Conservation (phyloP, 1,140 invertebrate genomes). For the Drosophila aff. region DNA sequence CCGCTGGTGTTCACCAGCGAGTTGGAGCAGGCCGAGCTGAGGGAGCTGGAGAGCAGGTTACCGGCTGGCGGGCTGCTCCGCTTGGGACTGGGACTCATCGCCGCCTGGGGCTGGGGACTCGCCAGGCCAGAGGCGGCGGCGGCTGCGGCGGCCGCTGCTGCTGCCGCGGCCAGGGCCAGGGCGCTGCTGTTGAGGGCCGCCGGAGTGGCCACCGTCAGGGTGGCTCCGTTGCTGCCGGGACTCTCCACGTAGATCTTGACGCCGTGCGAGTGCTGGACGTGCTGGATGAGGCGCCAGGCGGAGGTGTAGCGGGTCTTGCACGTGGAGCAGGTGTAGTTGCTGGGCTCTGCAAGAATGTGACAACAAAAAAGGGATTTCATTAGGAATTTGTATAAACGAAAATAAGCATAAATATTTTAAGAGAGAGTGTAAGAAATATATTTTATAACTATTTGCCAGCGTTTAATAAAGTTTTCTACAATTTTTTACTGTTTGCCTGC, state of each 20-base stretch:
- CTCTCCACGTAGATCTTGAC: conserved; percentile 95
- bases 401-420: too few species aligned
- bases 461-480: too few species aligned
- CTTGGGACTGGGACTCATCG: conserved; percentile 58
- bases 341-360: conserved; percentile 92
- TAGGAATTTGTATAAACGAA: neutral
- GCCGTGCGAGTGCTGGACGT: conserved; percentile 96
- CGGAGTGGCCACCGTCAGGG: conserved; percentile 70
- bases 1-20: conserved; percentile 56
- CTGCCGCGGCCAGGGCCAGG: conserved; percentile 46
- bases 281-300: conserved; percentile 97
- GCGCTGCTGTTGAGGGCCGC: conserved; percentile 63
- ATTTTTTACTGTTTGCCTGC: too few species aligned
- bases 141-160: conserved; percentile 26
- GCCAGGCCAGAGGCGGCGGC: conserved; percentile 20
- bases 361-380: conserved; percentile 19
- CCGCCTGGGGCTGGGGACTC: conserved; percentile 28
- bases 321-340: conserved; percentile 96
- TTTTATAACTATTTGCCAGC: too few species aligned
- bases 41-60: conserved; percentile 31
- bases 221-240: conserved; percentile 38
- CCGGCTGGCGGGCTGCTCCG: conserved; percentile 11
- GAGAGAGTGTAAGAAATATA: too few species aligned
- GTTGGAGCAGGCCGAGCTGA: conserved; percentile 22
- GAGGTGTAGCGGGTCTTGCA: conserved; percentile 95